Evolutionary conservation across 2,113 vertebrate genomes (phyloP).

Genomic region (Indri indri): DNA sequence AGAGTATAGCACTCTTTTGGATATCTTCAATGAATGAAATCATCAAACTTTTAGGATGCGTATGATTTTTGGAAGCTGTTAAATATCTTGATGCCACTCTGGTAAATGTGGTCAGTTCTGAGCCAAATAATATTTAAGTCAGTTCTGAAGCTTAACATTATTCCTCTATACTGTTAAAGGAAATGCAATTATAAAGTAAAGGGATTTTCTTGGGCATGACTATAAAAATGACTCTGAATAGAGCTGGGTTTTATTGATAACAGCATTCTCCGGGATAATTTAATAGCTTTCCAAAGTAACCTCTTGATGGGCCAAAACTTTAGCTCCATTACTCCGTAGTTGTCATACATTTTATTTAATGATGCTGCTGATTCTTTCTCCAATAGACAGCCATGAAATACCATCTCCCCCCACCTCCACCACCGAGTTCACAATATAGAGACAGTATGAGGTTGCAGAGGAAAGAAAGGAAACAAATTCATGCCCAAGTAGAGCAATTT

Average conservation of each 20-base stretch:
- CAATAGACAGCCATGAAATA: background rate
- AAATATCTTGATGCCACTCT: background rate
- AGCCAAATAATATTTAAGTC: background rate
- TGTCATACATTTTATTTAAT: background rate
- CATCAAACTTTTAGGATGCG: background rate
- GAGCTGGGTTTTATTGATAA: background rate
- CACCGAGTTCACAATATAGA: background rate
- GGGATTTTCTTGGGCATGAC: background rate
- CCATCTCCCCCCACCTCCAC: no score
- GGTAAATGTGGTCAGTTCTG: no score
- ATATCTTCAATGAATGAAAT: background rate
- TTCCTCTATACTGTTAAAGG: background rate
- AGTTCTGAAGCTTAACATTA: background rate
- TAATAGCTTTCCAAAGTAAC: background rate
- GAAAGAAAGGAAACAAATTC: background rate
- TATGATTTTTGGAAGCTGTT: background rate
- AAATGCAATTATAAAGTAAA: background rate
- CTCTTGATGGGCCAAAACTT: background rate
- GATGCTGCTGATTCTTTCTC: background rate
- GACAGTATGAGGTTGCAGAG: background rate
- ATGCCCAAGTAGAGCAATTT: background rate
- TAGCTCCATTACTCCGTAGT: background rate
- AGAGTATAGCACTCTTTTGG: background rate
- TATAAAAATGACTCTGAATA: background rate
- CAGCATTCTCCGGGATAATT: background rate